Evolutionary conservation across 2,888 invertebrate genomes (phyloP).

Genomic region (Mythimna impura): DNA sequence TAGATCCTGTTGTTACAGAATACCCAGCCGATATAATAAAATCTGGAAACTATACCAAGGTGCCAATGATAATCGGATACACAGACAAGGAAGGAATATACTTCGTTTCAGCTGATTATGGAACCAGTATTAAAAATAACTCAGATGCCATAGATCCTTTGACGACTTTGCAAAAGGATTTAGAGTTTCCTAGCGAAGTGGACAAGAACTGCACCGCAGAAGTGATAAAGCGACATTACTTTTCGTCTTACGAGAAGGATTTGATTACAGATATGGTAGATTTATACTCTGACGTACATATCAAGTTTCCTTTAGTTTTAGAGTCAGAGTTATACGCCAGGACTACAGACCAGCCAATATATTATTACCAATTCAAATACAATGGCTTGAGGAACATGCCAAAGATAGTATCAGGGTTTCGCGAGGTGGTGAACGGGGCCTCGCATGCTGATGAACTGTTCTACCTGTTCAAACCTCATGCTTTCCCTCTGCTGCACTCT

Average conservation of each 20-base stretch:
- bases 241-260: conserved; percentile 78
- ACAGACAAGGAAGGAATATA: conserved; percentile 86
- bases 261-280: conserved; percentile 84
- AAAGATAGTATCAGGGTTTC: conserved; percentile 80
- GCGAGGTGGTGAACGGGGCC: conserved; percentile 76
- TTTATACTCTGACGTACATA: conserved; percentile 84
- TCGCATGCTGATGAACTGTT: conserved; percentile 86
- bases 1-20: conserved; percentile 79
- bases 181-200: conserved; percentile 78
- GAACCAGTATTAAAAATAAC: conserved; percentile 74
- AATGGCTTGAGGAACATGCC: conserved; percentile 83
- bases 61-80: conserved; percentile 86
- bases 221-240: conserved; percentile 77
- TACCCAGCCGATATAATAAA: conserved; percentile 79
- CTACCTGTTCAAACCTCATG: conserved; percentile 84
- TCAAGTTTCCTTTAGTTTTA: conserved; percentile 82
- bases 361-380: conserved; percentile 84
- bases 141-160: conserved; percentile 69
- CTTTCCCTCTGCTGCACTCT: conserved; percentile 80
- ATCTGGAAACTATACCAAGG: conserved; percentile 83
- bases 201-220: conserved; percentile 78
- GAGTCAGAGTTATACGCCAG: conserved; percentile 81
- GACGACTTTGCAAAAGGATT: conserved; percentile 75
- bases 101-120: conserved; percentile 82
- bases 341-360: conserved; percentile 82